phyloP scores from a whole-genome alignment of 1,140 invertebrate genomes.

The Drosophila auraria region DNA sequence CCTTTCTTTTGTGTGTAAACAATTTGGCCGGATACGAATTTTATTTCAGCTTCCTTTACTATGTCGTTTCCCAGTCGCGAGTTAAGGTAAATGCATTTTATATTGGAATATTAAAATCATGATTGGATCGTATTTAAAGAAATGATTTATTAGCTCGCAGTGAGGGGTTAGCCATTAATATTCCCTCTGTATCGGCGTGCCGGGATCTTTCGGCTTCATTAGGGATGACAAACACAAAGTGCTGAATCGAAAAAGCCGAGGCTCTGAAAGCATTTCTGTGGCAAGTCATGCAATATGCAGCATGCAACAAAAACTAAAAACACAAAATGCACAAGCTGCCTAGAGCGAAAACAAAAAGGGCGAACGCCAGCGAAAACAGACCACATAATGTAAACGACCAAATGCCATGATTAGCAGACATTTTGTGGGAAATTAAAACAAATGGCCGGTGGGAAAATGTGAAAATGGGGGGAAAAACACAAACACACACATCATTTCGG shows the following conservation, averaged over 20 bases:
- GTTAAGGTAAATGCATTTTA: constrained; percentile 32
- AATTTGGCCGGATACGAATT: constrained; percentile 41
- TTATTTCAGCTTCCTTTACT: constrained; percentile 54
- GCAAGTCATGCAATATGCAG: constrained; percentile 51
- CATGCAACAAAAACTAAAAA: constrained; percentile 27
- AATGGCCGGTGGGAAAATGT: constrained; percentile 41
- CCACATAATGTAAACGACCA: constrained; percentile 52
- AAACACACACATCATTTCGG: constrained; percentile 26
- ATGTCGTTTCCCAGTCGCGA: constrained; percentile 42
- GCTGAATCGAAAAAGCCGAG: constrained; percentile 1
- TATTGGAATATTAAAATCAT: constrained; percentile 33
- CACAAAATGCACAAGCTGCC: constrained; percentile 17
- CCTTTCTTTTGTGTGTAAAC: constrained; percentile 38
- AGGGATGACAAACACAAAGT: constrained; percentile 24
- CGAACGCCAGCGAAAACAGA: constrained; percentile 2
- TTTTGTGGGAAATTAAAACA: constrained; percentile 59
- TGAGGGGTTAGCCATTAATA: constrained; percentile 16
- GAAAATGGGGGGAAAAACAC: constrained; percentile 17
- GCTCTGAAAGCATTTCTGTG: constrained; percentile 22
- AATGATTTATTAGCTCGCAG: constrained; percentile 33
- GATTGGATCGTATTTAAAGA: constrained; percentile 21
- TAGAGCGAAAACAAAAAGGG: not conserved
- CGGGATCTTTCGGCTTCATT: constrained; percentile 34
- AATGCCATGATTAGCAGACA: constrained; percentile 66
- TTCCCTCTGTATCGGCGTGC: not conserved